Base-by-base conservation (phyloP, 1,140 invertebrate genomes). In the Charaxes varanes region DNA sequence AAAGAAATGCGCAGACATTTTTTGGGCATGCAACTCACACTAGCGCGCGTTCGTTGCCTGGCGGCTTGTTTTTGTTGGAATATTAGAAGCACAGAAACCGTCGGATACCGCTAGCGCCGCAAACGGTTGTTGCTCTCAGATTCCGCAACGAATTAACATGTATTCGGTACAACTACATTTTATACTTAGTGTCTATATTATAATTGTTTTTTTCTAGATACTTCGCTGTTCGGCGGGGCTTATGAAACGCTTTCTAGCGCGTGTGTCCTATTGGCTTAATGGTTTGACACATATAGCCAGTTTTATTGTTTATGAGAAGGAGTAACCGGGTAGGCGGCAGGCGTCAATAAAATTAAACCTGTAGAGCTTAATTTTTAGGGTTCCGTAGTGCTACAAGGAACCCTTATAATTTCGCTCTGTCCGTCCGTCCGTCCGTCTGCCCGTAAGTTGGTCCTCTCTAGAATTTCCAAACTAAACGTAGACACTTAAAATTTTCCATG, bases 101-200 rank as follows among this genome's bases (percentile, higher is more conserved):
- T 76, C 66, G 58, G 74, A 78, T 80, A 80, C 78, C 76, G 78
- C 78, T 80, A 82, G 64, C 69, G 64, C 53, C 53, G 58, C 53
- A 60, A 61, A 64, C 76, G 78, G 78, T 80, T 83, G 80, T 80
- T 83, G 78, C 78, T 80, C 78, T 80, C 78, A 36, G 72, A 82
- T 83, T 83, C 76, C 73, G 73, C 78, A 83, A 83, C 71, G 80
- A 83, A 83, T 83, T 83, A 83, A 76, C 78, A 82, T 80, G 78
- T 80, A 83, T 83, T 80, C 73, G 62, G 78, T 77, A 79, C 73
- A 67, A 68, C 65, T 72, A 76, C 62, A 80, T 82, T 78, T 78
- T 69, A 76, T 73, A 76, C 61, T 66, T 64, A 64, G 62, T 68
- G 61, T 73, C 66, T 70, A 77, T 68, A 68, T 43, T 54, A 74